Percentiles rank a stretch among this genome's conserved stretches.
Evolutionary conservation across 2,113 vertebrate species (phyloP).

Genomic region (Chionodraco myersi): DNA sequence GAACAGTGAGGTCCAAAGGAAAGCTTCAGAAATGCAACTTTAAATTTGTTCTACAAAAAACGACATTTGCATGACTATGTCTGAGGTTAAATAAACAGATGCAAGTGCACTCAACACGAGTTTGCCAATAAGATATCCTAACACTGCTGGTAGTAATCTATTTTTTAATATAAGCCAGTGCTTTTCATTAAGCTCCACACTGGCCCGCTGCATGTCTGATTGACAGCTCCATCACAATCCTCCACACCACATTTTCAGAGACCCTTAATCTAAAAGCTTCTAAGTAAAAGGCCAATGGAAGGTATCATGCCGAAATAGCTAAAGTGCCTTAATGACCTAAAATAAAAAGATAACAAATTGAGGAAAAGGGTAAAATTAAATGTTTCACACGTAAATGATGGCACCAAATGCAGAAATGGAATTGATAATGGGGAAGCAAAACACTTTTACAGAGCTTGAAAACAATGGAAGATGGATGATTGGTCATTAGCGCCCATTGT

Average conservation of each 20-base stretch:
- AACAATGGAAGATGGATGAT: constrained; percentile 71
- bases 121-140: constrained; percentile 42
- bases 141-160: constrained; percentile 19
- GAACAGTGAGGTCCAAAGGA: neutral
- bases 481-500: constrained; percentile 72
- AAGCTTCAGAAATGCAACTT: neutral
- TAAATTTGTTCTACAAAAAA: constrained; percentile 34
- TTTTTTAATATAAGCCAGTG: neutral
- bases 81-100: constrained; percentile 18
- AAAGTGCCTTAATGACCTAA: constrained; percentile 32
- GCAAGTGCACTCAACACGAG: constrained; percentile 31
- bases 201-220: constrained; percentile 1
- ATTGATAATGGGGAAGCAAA: constrained; percentile 52
- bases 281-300: constrained; percentile 7
- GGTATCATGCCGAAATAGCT: constrained; percentile 10
- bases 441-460: constrained; percentile 50
- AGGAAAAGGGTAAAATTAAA: constrained; percentile 42
- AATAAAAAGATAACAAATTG: constrained; percentile 40
- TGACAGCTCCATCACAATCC: constrained; percentile 25
- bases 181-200: constrained; percentile 8
- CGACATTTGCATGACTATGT: constrained; percentile 29
- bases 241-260: constrained; percentile 3
- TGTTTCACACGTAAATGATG: neutral
- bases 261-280: constrained; percentile 9
- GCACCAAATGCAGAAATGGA: constrained; percentile 41